These are phyloP conservation scores for Asteroscopus sphinx DNA, from an alignment of 2,888 invertebrate species.

Conservation along the genomic window DNA sequence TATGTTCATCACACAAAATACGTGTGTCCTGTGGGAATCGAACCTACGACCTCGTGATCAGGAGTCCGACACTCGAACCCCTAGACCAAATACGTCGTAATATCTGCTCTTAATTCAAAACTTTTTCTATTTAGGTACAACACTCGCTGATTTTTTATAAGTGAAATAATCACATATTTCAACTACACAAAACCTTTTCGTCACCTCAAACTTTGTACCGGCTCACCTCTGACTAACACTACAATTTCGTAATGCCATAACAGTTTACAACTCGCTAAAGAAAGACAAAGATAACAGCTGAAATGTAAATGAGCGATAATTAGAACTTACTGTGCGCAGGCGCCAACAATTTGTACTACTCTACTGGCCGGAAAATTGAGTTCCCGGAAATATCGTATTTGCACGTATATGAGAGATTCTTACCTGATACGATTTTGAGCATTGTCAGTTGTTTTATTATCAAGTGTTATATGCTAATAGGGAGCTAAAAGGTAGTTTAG, in stretches of 20 bases:
- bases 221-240: slow-evolving; percentile 25
- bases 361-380: slow-evolving; percentile 5
- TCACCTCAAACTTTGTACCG: not conserved
- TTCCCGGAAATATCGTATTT: slow-evolving; percentile 41
- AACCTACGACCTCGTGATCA: no score
- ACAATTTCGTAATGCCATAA: slow-evolving; percentile 34
- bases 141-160: not conserved
- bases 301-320: slow-evolving; percentile 47
- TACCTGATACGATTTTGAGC: slow-evolving; percentile 3
- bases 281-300: slow-evolving; percentile 35
- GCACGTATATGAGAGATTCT: slow-evolving; percentile 28
- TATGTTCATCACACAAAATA: no score
- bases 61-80: no score
- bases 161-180: not conserved
- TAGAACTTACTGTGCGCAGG: slow-evolving; percentile 20
- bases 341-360: slow-evolving; percentile 26
- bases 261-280: slow-evolving; percentile 47
- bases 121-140: not conserved
- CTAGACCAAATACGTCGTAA: no score
- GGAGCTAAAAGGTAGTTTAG: no score
- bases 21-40: no score
- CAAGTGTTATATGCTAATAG: slow-evolving; percentile 3
- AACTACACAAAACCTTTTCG: not conserved
- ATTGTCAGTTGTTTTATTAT: slow-evolving; percentile 12
- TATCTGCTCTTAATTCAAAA: not conserved